These are phyloP conservation scores for Epirrhoe alternata DNA, from an alignment of 2,888 invertebrate genomes.

Conservation along the genomic window DNA sequence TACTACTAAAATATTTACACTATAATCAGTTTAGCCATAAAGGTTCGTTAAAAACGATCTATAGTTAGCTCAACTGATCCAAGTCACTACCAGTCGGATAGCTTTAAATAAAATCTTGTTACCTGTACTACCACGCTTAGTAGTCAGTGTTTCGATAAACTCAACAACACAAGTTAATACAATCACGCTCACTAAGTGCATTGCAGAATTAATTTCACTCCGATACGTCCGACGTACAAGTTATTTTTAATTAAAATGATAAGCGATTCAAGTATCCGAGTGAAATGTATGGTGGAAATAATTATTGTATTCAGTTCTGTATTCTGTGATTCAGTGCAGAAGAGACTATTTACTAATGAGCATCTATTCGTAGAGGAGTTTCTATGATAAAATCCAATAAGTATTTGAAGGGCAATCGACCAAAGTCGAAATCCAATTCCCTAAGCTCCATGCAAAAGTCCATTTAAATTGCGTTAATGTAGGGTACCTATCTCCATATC, in stretches of 20 bases:
- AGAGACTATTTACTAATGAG: neutral
- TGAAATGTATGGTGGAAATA: conserved; percentile 6
- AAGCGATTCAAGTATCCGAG: conserved; percentile 35
- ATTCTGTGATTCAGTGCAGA: too few relatives aligned
- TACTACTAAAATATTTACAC: too few relatives aligned
- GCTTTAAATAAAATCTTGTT: neutral
- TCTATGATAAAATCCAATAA: neutral
- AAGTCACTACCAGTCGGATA: too few relatives aligned
- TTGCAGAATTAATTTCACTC: conserved; percentile 57
- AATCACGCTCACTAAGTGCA: conserved; percentile 51
- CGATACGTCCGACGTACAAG: conserved; percentile 41
- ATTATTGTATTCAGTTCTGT: neutral
- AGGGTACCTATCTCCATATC: too few relatives aligned
- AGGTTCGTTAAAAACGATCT: too few relatives aligned
- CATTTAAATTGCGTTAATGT: too few relatives aligned
- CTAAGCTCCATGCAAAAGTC: too few relatives aligned
- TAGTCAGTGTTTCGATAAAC: conserved; percentile 22
- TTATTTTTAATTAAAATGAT: conserved; percentile 58
- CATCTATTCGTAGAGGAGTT: neutral
- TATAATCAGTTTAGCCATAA: too few relatives aligned
- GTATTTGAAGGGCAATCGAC: too few relatives aligned
- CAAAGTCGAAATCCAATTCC: too few relatives aligned
- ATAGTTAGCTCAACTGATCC: too few relatives aligned
- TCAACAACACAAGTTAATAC: conserved; percentile 37
- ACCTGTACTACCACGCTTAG: conserved; percentile 1